Percentiles rank a stretch among this genome's conserved stretches.
These are phyloP conservation scores for Homarus americanus DNA, from an alignment of 1,140 invertebrate genomes.

Conservation along the genomic window DNA sequence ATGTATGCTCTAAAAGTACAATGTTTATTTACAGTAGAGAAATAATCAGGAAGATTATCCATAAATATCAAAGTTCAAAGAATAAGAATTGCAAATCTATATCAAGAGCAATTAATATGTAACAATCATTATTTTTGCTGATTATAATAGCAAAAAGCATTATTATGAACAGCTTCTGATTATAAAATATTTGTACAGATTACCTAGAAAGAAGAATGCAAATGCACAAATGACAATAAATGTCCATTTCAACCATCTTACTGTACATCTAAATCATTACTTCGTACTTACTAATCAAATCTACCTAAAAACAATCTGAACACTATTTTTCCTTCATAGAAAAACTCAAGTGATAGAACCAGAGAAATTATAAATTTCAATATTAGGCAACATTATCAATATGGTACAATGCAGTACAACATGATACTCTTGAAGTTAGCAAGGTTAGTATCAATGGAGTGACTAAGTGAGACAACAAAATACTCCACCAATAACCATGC, in stretches of 20 bases:
- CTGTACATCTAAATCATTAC: neutral
- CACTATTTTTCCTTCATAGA: neutral
- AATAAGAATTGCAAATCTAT: neutral
- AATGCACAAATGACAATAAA: neutral
- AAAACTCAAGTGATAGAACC: neutral
- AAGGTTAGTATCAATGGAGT: neutral
- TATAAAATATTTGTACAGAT: neutral
- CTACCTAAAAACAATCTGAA: neutral
- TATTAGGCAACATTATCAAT: too few relatives aligned
- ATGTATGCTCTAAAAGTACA: neutral
- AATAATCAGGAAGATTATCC: neutral
- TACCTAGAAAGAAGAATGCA: neutral
- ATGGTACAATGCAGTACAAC: too few relatives aligned
- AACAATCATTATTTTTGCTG: neutral
- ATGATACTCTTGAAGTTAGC: neutral
- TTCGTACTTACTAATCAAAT: neutral
- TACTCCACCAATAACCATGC: neutral
- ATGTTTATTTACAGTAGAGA: neutral
- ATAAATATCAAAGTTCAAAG: neutral
- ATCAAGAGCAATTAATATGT: neutral
- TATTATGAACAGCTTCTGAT: neutral
- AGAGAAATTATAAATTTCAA: neutral
- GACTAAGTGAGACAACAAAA: neutral
- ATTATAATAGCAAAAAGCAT: neutral
- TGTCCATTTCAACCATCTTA: neutral